These are phyloP conservation scores for Xiphorhynchus erythropygius DNA, from an alignment of 2,797 vertebrate species.

Conservation along the genomic window DNA sequence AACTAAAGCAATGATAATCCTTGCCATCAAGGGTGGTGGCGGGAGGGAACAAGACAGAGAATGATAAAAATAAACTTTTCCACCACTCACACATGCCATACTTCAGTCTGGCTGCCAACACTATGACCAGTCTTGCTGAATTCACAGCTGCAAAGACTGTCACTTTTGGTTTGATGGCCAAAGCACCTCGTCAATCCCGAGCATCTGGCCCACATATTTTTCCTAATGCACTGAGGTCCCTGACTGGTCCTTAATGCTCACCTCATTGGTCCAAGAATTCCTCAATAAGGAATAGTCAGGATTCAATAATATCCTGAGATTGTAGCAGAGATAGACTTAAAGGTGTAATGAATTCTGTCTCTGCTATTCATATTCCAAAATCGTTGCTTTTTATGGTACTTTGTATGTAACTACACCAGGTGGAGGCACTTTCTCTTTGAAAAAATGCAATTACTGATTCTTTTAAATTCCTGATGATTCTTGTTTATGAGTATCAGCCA, in stretches of 20 bases:
- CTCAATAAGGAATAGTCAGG: background rate
- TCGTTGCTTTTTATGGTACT: background rate
- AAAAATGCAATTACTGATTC: background rate
- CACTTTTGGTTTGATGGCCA: background rate
- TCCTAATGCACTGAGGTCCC: background rate
- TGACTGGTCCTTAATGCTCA: background rate
- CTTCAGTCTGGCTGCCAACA: background rate
- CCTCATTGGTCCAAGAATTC: background rate
- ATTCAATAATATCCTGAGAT: fast-evolving
- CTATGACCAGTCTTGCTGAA: background rate
- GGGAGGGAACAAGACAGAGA: background rate
- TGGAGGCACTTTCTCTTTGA: background rate
- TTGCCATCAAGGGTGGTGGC: background rate
- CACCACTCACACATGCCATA: fast-evolving
- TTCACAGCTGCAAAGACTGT: background rate
- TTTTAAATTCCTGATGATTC: background rate
- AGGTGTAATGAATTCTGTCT: fast-evolving
- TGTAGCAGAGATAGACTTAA: fast-evolving
- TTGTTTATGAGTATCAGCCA: background rate
- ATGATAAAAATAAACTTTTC: background rate
- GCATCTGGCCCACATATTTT: fast-evolving
- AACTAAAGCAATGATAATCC: background rate
- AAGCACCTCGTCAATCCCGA: background rate
- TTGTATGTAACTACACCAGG: background rate
- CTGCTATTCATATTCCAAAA: background rate